Evolutionary conservation across 1,140 invertebrate species (phyloP).

Genomic region (Calycopis cecrops): DNA sequence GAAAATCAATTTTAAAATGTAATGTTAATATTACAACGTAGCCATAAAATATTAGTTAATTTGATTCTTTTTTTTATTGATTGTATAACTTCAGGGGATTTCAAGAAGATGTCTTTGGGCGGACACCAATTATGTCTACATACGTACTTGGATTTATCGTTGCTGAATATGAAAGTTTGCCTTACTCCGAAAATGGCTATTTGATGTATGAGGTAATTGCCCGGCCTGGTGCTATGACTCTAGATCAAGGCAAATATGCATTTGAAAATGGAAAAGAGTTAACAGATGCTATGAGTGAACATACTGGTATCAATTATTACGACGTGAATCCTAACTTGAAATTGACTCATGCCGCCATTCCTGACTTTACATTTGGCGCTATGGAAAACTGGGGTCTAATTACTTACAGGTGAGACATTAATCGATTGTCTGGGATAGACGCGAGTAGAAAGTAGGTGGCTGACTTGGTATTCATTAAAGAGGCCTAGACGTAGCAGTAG

Average conservation of each 20-base stretch:
- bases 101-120: conserved; percentile 78
- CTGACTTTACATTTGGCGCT: conserved; percentile 88
- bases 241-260: conserved; percentile 78
- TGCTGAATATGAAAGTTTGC: conserved; percentile 79
- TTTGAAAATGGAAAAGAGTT: conserved; percentile 64
- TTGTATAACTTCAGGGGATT: conserved; percentile 43
- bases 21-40: too few species aligned
- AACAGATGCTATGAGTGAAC: conserved; percentile 60
- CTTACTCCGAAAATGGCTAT: conserved; percentile 30
- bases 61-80: background rate
- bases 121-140: conserved; percentile 89
- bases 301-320: conserved; percentile 62
- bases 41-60: too few species aligned
- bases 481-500: too few species aligned
- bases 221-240: conserved; percentile 76
- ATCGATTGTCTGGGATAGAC: too few species aligned
- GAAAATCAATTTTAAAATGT: too few species aligned
- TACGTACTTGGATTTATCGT: conserved; percentile 91
- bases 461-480: too few species aligned
- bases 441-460: too few species aligned
- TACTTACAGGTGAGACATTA: conserved; percentile 50
- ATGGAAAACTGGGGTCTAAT: conserved; percentile 57
- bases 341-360: conserved; percentile 84
- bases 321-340: conserved; percentile 69
- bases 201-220: conserved; percentile 81